Evolutionary conservation across 2,888 invertebrate genomes (phyloP).

Genomic region (Philaethria dido): DNA sequence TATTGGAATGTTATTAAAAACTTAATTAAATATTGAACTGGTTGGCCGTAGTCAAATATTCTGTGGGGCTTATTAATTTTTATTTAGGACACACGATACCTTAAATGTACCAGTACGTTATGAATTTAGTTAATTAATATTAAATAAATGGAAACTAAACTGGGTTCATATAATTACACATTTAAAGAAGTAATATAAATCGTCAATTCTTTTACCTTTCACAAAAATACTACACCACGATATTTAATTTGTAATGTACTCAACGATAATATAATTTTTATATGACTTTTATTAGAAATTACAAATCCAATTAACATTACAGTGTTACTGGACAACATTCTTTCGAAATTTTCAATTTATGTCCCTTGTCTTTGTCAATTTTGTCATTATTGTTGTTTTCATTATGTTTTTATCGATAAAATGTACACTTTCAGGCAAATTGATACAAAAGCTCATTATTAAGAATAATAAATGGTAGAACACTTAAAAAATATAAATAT

Average conservation of each 20-base stretch:
- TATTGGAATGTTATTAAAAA: too few species aligned
- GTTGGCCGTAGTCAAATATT: not conserved
- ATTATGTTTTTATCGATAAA: slow-evolving; percentile 8
- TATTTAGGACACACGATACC: not conserved
- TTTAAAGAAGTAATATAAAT: not conserved
- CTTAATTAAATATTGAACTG: too few species aligned
- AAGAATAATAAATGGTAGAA: too few species aligned
- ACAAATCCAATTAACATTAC: not conserved
- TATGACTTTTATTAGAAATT: slow-evolving; percentile 5
- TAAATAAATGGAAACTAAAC: not conserved
- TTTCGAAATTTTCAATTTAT: slow-evolving; percentile 3
- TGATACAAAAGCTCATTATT: too few species aligned
- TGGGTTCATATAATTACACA: not conserved
- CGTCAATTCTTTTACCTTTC: too few species aligned
- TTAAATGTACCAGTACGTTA: not conserved
- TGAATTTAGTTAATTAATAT: not conserved
- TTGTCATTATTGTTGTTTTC: slow-evolving; percentile 1
- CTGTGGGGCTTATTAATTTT: not conserved
- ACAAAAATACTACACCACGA: too few species aligned
- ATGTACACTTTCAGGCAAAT: not conserved
- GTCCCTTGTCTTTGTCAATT: slow-evolving; percentile 11
- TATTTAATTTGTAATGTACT: too few species aligned
- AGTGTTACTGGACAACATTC: not conserved
- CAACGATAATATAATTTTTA: not conserved
- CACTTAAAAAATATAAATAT: too few species aligned